Conservation (phyloP, 2,888 invertebrate species). For the Acronicta psi region DNA sequence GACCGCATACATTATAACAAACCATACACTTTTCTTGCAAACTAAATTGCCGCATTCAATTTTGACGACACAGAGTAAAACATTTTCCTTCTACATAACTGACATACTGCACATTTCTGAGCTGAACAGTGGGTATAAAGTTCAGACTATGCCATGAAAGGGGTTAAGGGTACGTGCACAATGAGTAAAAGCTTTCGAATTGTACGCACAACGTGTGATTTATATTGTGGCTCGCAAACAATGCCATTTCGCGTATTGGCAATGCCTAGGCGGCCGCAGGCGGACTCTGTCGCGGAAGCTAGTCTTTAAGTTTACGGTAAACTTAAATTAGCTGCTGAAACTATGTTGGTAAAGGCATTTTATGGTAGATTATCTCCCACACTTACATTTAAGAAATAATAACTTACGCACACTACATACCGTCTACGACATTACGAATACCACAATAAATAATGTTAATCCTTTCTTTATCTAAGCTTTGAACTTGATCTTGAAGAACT, state of each 20-base stretch:
- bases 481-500: conserved; percentile 52
- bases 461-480: conserved; percentile 15
- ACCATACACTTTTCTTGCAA: conserved; percentile 44
- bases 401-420: background rate
- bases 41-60: conserved; percentile 49
- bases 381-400: conserved; percentile 5
- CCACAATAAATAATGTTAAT: conserved; percentile 21
- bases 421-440: conserved; percentile 10
- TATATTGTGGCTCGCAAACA: conserved; percentile 85
- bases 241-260: conserved; percentile 76
- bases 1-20: conserved; percentile 52
- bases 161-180: conserved; percentile 68
- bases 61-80: conserved; percentile 51
- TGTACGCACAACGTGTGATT: conserved; percentile 74
- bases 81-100: conserved; percentile 31
- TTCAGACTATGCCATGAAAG: conserved; percentile 57
- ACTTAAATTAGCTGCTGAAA: conserved; percentile 83
- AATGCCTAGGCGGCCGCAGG: conserved; percentile 65
- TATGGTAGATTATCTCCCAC: conserved; percentile 48
- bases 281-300: conserved; percentile 77
- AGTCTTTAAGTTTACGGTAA: conserved; percentile 80
- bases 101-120: conserved; percentile 30
- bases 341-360: conserved; percentile 67
- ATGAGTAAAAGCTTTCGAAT: conserved; percentile 68
- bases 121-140: conserved; percentile 21